Percentiles rank a stretch among this genome's conserved stretches.
Evolutionary conservation across 2,797 vertebrate species (phyloP).

Genomic region (Chaetodon trifasciatus): DNA sequence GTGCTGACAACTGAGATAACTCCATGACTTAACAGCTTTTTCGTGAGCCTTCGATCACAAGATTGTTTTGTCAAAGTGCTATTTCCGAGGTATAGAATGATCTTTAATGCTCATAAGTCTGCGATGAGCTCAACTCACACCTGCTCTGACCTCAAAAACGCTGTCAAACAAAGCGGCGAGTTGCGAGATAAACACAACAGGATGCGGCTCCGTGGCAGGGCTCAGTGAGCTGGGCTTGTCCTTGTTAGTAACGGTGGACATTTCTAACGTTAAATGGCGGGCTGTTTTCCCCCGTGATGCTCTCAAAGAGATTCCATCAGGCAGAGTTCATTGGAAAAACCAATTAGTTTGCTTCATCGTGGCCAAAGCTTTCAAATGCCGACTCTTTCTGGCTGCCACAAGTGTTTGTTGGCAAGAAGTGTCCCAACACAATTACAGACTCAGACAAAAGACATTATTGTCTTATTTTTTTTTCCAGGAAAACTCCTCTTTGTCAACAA

Average conservation of each 20-base stretch:
- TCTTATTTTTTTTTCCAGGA: constrained; percentile 6
- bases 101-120: background rate
- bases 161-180: constrained; percentile 18
- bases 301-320: constrained; percentile 51
- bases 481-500: constrained; percentile 15
- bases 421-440: constrained; percentile 2
- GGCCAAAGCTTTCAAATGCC: constrained; percentile 59
- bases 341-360: constrained; percentile 69
- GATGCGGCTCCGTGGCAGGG: constrained; percentile 11
- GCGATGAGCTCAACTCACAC: background rate
- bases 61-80: background rate
- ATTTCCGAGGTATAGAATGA: background rate
- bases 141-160: constrained; percentile 18
- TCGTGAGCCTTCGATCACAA: too few species aligned
- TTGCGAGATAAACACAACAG: constrained; percentile 21
- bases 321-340: constrained; percentile 42
- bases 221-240: background rate
- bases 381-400: constrained; percentile 42
- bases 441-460: constrained; percentile 26
- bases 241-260: constrained; percentile 38
- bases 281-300: constrained; percentile 41
- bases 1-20: too few species aligned
- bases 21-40: too few species aligned
- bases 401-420: constrained; percentile 41
- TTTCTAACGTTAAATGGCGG: constrained; percentile 41